Evolutionary conservation across 2,888 invertebrate genomes (phyloP).

Genomic region (Melieria omissa): DNA sequence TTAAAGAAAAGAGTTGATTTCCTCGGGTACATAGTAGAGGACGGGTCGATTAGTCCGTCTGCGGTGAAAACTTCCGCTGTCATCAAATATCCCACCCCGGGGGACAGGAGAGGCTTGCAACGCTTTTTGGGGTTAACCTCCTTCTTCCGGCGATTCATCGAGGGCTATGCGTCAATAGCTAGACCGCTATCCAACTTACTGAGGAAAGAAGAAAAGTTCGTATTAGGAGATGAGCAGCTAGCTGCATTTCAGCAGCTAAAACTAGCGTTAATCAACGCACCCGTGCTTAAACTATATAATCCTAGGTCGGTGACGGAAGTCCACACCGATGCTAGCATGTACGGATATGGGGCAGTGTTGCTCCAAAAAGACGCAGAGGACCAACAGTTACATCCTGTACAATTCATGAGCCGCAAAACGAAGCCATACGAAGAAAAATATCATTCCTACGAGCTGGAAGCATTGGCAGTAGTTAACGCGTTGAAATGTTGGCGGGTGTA

Average conservation of each 20-base stretch:
- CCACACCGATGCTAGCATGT: slow-evolving; percentile 42
- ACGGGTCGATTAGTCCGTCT: too few relatives aligned
- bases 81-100: slow-evolving; percentile 33
- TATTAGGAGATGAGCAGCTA: slow-evolving; percentile 20
- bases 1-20: too few relatives aligned
- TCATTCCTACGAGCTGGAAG: slow-evolving; percentile 58
- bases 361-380: slow-evolving; percentile 44
- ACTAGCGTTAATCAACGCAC: slow-evolving; percentile 26
- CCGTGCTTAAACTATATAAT: slow-evolving; percentile 42
- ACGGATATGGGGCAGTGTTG: slow-evolving; percentile 44
- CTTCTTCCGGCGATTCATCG: too few relatives aligned
- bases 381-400: slow-evolving; percentile 51
- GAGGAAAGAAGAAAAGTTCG: slow-evolving; percentile 30
- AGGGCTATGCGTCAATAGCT: slow-evolving; percentile 49
- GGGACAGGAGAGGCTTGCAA: slow-evolving; percentile 26
- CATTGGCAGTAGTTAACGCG: slow-evolving; percentile 55
- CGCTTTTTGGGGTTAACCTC: slow-evolving; percentile 41
- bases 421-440: slow-evolving; percentile 52
- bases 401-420: slow-evolving; percentile 54
- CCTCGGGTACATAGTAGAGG: too few relatives aligned
- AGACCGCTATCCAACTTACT: slow-evolving; percentile 54
- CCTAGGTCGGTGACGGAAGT: slow-evolving; percentile 38
- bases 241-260: slow-evolving; percentile 33
- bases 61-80: slow-evolving; percentile 8
- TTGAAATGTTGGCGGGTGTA: slow-evolving; percentile 57